Conservation (phyloP, 2,113 vertebrate genomes). For the Euleptes europaea region DNA sequence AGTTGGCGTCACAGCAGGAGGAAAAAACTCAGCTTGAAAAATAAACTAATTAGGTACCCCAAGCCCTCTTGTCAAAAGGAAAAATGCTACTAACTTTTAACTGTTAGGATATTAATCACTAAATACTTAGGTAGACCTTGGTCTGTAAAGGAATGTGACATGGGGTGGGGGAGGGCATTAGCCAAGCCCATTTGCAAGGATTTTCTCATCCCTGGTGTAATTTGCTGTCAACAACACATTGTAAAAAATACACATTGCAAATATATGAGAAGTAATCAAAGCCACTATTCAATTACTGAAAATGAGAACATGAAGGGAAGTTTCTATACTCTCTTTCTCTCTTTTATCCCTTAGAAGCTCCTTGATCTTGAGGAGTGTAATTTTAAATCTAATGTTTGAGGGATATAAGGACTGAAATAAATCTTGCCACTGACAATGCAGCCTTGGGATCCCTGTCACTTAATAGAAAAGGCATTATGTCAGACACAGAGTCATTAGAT, state of each 20-base stretch:
- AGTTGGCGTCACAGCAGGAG: constrained; percentile 21
- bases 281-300: neutral
- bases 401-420: too few species aligned
- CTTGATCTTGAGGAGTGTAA: too few species aligned
- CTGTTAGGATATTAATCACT: neutral
- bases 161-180: neutral
- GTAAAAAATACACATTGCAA: neutral
- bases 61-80: constrained; percentile 17
- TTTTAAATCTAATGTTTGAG: too few species aligned
- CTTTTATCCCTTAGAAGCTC: too few species aligned
- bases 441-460: too few species aligned
- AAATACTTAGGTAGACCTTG: neutral
- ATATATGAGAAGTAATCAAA: neutral
- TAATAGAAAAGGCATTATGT: too few species aligned
- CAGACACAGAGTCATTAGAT: too few species aligned
- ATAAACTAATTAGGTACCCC: constrained; percentile 54
- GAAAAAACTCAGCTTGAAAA: constrained; percentile 61
- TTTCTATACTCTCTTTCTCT: too few species aligned
- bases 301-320: neutral
- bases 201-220: neutral
- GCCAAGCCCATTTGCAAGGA: neutral
- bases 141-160: neutral
- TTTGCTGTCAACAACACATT: neutral
- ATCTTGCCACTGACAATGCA: too few species aligned
- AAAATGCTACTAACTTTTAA: constrained; percentile 45